A percentile compares a stretch with the other conserved stretches of the same genome.
Evolutionary conservation across 1,140 invertebrate species (phyloP).

Genomic region (Zaprionus tsacasi): DNA sequence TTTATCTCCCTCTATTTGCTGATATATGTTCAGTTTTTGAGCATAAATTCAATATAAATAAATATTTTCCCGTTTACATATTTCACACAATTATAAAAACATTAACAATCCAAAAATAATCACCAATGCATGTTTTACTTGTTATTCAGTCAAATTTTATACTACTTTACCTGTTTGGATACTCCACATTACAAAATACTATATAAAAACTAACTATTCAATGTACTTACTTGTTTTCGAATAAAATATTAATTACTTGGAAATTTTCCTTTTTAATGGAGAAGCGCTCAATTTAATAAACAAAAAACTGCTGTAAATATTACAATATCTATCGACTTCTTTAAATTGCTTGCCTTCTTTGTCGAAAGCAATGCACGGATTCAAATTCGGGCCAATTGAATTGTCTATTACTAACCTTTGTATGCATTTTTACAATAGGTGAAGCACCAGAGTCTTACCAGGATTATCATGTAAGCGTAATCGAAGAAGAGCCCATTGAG

Average conservation of each 20-base stretch:
- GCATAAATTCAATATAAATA: conserved; percentile 9
- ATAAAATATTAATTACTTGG: conserved; percentile 22
- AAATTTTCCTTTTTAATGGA: conserved; percentile 33
- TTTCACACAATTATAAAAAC: conserved; percentile 14
- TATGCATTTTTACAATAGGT: conserved; percentile 70
- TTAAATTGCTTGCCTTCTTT: conserved; percentile 61
- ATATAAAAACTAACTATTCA: conserved; percentile 34
- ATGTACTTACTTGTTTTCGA: conserved; percentile 6
- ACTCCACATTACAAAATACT: conserved; percentile 12
- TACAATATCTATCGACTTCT: conserved; percentile 48
- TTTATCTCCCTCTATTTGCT: conserved; percentile 3
- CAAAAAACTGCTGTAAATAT: conserved; percentile 58
- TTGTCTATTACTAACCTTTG: conserved; percentile 35
- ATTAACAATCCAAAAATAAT: conserved; percentile 14
- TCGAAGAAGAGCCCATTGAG: conserved; percentile 72
- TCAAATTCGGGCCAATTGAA: conserved; percentile 11
- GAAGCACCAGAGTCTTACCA: conserved; percentile 68
- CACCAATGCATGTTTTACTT: conserved; percentile 28
- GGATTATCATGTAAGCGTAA: conserved; percentile 75
- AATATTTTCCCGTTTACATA: conserved; percentile 7
- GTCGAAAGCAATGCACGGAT: conserved; percentile 70
- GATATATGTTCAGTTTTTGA: conserved; percentile 30
- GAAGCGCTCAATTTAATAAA: conserved; percentile 28
- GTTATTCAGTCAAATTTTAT: not conserved
- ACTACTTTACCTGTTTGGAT: conserved; percentile 31